phyloP scores from a whole-genome alignment of 2,888 invertebrate genomes.

The Catocala fraxini region DNA sequence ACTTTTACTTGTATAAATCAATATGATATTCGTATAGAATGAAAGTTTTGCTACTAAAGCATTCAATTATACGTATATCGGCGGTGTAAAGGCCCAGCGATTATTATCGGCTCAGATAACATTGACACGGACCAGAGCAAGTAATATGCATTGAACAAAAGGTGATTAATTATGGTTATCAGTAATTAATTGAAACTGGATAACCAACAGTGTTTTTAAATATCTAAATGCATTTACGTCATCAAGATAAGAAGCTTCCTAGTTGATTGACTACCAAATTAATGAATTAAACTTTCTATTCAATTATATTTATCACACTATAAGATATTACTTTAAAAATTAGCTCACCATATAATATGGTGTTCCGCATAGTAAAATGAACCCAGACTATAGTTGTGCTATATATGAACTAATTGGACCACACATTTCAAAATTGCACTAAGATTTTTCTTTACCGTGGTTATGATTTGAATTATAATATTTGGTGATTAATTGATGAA shows the following conservation, averaged over 20 bases:
- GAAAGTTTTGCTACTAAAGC: conserved; percentile 56
- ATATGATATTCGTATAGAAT: conserved; percentile 43
- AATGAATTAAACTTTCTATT: too few relatives aligned
- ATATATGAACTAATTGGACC: too few relatives aligned
- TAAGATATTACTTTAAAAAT: too few relatives aligned
- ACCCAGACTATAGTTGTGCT: too few relatives aligned
- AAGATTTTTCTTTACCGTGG: too few relatives aligned
- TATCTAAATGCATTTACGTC: conserved; percentile 1
- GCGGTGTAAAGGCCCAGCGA: conserved; percentile 48
- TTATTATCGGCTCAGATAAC: conserved; percentile 75
- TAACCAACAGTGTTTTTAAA: neutral
- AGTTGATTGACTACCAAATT: neutral
- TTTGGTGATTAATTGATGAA: too few relatives aligned
- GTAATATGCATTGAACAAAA: conserved; percentile 56
- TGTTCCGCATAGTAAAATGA: too few relatives aligned
- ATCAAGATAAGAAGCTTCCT: neutral
- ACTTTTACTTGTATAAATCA: conserved; percentile 31
- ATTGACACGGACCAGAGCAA: conserved; percentile 43
- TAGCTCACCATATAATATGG: too few relatives aligned
- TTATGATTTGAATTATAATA: too few relatives aligned
- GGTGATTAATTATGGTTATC: conserved; percentile 47
- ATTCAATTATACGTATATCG: conserved; percentile 35
- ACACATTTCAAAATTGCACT: too few relatives aligned
- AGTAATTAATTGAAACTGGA: conserved; percentile 26
- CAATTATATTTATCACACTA: too few relatives aligned